phyloP scores from a whole-genome alignment of 2,888 invertebrate genomes.

The Pyrgus malvae region DNA sequence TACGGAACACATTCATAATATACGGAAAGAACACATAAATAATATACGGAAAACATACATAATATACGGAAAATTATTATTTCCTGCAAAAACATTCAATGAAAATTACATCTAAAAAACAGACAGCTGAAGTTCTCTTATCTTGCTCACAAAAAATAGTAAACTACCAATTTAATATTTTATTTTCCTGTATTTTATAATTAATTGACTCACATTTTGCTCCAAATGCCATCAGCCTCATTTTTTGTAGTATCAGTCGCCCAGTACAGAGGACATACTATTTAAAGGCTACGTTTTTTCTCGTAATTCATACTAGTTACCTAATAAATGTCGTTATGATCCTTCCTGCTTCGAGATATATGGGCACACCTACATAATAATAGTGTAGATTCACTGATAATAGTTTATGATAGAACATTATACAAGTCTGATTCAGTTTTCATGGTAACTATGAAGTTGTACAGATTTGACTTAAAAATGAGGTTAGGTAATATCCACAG shows the following conservation, averaged over 20 bases:
- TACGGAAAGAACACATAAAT: too few relatives aligned
- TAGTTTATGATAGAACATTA: background rate
- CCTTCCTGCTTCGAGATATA: slow-evolving; percentile 32
- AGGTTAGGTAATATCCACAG: too few relatives aligned
- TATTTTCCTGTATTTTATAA: slow-evolving; percentile 2
- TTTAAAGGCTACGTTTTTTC: slow-evolving; percentile 38
- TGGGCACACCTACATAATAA: slow-evolving; percentile 17
- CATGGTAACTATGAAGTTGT: background rate
- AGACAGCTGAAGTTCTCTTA: too few relatives aligned
- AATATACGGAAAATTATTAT: too few relatives aligned
- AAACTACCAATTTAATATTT: background rate
- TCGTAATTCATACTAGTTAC: slow-evolving; percentile 22
- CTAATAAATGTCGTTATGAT: slow-evolving; percentile 31
- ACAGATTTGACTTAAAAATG: background rate
- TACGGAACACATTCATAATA: too few relatives aligned
- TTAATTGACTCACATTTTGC: slow-evolving; percentile 30
- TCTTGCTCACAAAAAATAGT: background rate
- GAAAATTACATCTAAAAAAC: too few relatives aligned
- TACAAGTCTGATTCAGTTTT: background rate
- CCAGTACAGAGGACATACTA: slow-evolving; percentile 35
- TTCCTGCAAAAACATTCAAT: too few relatives aligned
- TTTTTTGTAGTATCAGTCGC: slow-evolving; percentile 38
- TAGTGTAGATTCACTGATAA: background rate
- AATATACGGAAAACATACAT: too few relatives aligned
- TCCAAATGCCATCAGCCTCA: slow-evolving; percentile 44